Conservation (phyloP, 2,888 invertebrate genomes). For the Perdita meconis region DNA sequence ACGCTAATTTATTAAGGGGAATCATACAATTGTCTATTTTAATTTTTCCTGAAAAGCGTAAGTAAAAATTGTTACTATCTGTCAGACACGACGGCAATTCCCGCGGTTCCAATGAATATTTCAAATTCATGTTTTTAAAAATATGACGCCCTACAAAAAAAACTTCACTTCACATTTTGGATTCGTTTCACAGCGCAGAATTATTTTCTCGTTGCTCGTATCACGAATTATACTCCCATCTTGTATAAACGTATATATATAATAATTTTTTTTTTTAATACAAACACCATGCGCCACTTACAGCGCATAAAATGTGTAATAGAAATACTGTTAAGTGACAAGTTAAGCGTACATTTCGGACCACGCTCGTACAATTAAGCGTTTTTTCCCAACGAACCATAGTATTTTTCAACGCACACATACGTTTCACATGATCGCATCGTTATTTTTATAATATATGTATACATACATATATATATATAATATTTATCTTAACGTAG, state of each 20-base stretch:
- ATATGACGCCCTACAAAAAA: neutral
- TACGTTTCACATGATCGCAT: constrained; percentile 45
- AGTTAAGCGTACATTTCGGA: constrained; percentile 77
- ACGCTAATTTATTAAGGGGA: too few species aligned
- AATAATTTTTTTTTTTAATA: constrained; percentile 54
- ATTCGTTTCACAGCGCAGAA: neutral
- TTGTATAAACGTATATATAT: constrained; percentile 52
- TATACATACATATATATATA: constrained; percentile 41
- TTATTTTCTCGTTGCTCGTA: neutral
- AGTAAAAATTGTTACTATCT: neutral
- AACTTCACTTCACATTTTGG: neutral
- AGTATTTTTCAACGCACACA: constrained; percentile 24
- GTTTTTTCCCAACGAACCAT: constrained; percentile 57
- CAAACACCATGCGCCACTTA: constrained; percentile 47
- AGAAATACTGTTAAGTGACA: constrained; percentile 75
- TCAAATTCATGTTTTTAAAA: neutral
- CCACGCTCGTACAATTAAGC: constrained; percentile 66
- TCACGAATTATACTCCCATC: constrained; percentile 9
- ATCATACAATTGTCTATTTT: too few species aligned
- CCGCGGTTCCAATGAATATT: neutral
- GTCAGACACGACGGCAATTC: neutral
- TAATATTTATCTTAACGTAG: constrained; percentile 49
- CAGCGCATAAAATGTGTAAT: constrained; percentile 66
- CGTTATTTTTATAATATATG: constrained; percentile 38
- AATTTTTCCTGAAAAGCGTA: neutral